Percentiles rank a stretch among this genome's conserved stretches.
Evolutionary conservation across 2,113 vertebrate genomes (phyloP).

Genomic region (Gallinago media): DNA sequence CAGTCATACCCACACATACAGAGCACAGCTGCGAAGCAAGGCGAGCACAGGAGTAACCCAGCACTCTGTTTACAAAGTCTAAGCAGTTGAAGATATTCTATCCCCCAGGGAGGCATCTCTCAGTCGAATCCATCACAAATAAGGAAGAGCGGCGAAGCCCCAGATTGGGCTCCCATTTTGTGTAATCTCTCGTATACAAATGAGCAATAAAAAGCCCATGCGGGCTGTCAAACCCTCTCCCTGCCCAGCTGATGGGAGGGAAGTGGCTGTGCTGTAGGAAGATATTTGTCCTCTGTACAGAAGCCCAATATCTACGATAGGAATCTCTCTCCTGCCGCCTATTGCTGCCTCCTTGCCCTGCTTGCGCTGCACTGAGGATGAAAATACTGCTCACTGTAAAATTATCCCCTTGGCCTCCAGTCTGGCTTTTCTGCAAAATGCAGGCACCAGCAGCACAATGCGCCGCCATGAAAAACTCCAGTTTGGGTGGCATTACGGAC

Average conservation of each 20-base stretch:
- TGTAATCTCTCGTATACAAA: fast-evolving
- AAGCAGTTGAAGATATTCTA: not conserved
- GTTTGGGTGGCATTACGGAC: not conserved
- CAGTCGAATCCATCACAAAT: not conserved
- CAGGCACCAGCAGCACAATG: not conserved
- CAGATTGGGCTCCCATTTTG: not conserved
- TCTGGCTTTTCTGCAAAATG: not conserved
- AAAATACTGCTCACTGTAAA: not conserved
- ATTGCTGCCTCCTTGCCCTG: not conserved
- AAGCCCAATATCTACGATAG: not conserved
- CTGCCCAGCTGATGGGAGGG: fast-evolving
- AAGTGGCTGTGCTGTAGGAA: not conserved
- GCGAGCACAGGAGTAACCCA: not conserved
- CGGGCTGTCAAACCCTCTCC: fast-evolving
- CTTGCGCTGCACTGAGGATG: not conserved
- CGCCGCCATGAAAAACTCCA: not conserved
- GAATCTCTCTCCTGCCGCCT: not conserved
- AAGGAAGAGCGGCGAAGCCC: not conserved
- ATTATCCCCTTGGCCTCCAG: not conserved
- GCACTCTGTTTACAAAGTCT: constrained; percentile 8
- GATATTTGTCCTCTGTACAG: not conserved
- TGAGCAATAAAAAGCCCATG: not conserved
- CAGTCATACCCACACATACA: not conserved
- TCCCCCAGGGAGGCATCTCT: not conserved
- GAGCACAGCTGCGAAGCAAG: not conserved